phyloP scores from a whole-genome alignment of 2,888 invertebrate species.

The Hedychridium roseum region DNA sequence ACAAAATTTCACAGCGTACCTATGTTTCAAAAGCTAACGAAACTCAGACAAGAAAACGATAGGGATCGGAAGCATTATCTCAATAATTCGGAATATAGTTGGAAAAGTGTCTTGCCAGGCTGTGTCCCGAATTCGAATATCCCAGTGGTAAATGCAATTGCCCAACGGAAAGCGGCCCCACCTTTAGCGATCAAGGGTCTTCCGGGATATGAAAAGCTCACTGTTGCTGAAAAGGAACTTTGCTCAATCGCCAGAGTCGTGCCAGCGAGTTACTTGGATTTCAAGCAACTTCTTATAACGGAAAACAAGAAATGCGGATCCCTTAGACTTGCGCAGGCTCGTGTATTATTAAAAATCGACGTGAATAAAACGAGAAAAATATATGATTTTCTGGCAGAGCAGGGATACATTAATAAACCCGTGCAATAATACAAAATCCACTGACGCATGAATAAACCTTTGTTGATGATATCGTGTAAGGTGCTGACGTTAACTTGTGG shows the following conservation, averaged over 20 bases:
- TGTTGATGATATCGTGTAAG: no score
- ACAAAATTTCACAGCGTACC: conserved; percentile 70
- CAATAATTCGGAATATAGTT: conserved; percentile 56
- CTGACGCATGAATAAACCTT: no score
- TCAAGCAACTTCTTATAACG: conserved; percentile 75
- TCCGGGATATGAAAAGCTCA: conserved; percentile 81
- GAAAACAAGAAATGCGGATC: conserved; percentile 81
- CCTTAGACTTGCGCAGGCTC: conserved; percentile 81
- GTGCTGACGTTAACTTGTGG: no score
- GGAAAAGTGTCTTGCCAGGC: conserved; percentile 43
- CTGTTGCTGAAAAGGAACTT: conserved; percentile 75
- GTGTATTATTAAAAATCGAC: conserved; percentile 88
- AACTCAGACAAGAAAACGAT: conserved; percentile 68
- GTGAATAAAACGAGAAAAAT: conserved; percentile 92
- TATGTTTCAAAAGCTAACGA: conserved; percentile 73
- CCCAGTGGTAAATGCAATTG: conserved; percentile 31
- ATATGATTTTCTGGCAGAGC: conserved; percentile 77
- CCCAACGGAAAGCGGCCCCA: conserved; percentile 58
- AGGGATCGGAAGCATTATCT: conserved; percentile 63
- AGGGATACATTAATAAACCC: conserved; percentile 76
- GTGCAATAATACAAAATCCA: conserved; percentile 18
- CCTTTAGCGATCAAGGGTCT: conserved; percentile 76
- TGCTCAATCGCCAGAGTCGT: conserved; percentile 80
- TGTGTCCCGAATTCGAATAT: conserved; percentile 24
- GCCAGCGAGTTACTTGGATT: conserved; percentile 81